These are phyloP conservation scores for Sebastes goodei DNA, from an alignment of 2,797 vertebrate genomes.

Conservation along the genomic window DNA sequence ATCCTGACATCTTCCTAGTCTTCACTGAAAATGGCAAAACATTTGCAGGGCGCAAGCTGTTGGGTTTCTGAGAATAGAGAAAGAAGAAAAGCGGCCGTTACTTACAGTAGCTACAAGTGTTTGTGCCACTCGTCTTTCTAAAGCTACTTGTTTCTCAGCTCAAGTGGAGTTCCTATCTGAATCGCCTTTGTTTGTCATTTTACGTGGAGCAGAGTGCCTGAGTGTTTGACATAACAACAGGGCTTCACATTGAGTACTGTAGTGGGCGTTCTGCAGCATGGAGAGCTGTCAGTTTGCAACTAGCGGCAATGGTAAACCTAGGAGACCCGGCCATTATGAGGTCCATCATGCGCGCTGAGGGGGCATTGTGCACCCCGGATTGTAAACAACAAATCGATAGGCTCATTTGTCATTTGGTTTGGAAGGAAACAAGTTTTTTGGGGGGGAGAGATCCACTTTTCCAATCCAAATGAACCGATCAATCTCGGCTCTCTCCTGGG, in stretches of 20 bases:
- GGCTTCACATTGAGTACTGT: not conserved
- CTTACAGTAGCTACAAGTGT: not conserved
- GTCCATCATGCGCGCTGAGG: conserved; percentile 73
- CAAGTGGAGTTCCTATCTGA: not conserved
- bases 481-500: conserved; percentile 75
- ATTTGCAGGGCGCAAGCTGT: not conserved
- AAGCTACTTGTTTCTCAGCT: not conserved
- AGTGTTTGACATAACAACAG: conserved; percentile 24
- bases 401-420: conserved; percentile 84
- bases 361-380: conserved; percentile 60
- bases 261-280: not conserved
- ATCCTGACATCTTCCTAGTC: not conserved
- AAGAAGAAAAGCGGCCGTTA: not conserved
- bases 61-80: not conserved
- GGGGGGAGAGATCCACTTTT: conserved; percentile 79
- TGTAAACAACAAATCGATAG: conserved; percentile 84
- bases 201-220: not conserved
- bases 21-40: not conserved
- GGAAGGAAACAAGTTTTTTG: conserved; percentile 81
- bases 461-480: conserved; percentile 83
- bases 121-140: not conserved
- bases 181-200: conserved; percentile 8
- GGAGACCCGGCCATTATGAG: conserved; percentile 73
- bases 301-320: conserved; percentile 35
- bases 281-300: conserved; percentile 49